Conservation (phyloP, 2,888 invertebrate genomes). For the Nasonovia ribisnigri region DNA sequence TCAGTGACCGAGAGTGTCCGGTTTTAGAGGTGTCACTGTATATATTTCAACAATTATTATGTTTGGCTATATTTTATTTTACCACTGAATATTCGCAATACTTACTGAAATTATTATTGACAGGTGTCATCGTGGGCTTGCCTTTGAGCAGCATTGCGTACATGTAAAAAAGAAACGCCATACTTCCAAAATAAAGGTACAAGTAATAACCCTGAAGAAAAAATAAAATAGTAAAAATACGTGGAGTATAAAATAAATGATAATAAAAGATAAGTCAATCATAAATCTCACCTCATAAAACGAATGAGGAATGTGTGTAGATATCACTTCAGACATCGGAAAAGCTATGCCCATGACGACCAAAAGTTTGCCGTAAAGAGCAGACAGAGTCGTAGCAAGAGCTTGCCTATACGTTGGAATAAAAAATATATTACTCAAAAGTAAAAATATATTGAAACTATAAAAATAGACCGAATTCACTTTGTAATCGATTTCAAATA, state of each 20-base stretch:
- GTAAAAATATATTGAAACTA: not conserved
- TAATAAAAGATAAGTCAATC: constrained; percentile 60
- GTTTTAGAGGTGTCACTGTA: no score
- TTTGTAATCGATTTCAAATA: not conserved
- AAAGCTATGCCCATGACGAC: constrained; percentile 96
- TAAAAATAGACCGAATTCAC: not conserved
- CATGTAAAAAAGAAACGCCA: constrained; percentile 87
- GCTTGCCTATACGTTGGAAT: constrained; percentile 79
- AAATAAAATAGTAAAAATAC: constrained; percentile 6
- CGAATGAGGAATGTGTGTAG: constrained; percentile 92
- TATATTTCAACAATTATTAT: not conserved
- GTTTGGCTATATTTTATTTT: not conserved
- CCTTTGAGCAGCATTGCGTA: constrained; percentile 78
- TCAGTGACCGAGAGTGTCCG: no score
- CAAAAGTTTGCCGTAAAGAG: constrained; percentile 91
- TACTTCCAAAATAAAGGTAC: constrained; percentile 88
- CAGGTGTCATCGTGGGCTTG: constrained; percentile 56
- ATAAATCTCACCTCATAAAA: constrained; percentile 83
- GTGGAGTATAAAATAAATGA: not conserved
- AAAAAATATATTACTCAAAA: constrained; percentile 43
- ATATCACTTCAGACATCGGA: constrained; percentile 96
- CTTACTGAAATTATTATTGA: constrained; percentile 52
- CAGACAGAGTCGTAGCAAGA: constrained; percentile 89
- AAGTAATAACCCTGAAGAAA: constrained; percentile 79
- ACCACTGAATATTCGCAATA: not conserved